Conservation (phyloP, 2,888 invertebrate species). For the Metopia argyrocephala region DNA sequence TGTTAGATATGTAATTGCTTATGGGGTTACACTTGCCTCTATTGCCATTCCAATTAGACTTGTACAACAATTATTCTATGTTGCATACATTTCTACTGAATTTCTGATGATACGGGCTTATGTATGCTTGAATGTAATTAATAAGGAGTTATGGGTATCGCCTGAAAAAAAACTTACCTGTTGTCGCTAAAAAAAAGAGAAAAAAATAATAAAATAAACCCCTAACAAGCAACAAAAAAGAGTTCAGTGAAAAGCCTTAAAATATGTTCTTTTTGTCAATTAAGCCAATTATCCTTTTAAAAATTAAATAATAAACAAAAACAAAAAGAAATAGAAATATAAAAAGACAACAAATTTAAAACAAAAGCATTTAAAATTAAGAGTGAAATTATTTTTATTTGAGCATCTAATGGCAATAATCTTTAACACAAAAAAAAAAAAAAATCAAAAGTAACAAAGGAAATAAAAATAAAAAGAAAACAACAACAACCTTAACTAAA, state of each 20-base stretch:
- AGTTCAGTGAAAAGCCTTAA: no score
- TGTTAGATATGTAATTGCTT: no score
- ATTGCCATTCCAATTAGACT: no score
- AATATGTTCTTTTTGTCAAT: no score
- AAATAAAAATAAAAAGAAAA: neutral
- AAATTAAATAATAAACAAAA: neutral
- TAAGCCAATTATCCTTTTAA: slow-evolving; percentile 14
- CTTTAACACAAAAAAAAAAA: slow-evolving; percentile 10
- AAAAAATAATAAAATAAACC: neutral
- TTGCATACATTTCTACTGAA: no score
- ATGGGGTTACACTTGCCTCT: no score
- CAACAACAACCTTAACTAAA: slow-evolving; percentile 10
- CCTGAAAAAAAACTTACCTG: neutral
- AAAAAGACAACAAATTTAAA: neutral
- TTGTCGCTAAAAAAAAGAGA: neutral
- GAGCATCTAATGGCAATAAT: slow-evolving; percentile 31
- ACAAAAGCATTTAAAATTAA: slow-evolving; percentile 1
- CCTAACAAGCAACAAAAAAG: neutral
- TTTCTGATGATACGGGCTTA: no score
- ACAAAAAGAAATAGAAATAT: neutral
- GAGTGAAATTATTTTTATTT: slow-evolving; percentile 24
- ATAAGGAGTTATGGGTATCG: no score
- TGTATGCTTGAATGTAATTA: no score
- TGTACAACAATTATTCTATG: no score
- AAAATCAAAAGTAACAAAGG: slow-evolving; percentile 18